Evolutionary conservation across 30 jellyfish, hydroid and myxozoan species (phyloP), one percentile per base, ranked within the genome.

Genomic region (Pseudorhiza aurosa): DNA sequence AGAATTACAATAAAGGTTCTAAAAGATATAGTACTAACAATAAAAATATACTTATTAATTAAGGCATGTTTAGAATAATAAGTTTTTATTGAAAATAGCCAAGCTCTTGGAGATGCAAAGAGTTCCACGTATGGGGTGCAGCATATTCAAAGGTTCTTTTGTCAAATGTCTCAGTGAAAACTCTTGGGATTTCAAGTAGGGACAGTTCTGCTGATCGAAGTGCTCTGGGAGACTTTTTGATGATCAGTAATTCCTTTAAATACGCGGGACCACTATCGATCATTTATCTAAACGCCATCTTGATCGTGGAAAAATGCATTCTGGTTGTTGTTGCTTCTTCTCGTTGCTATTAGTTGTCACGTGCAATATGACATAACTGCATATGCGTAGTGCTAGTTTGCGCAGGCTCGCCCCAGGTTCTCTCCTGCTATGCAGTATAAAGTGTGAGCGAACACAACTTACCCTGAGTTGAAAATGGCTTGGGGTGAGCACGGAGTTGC

Each of bases 201-300:
- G 82, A 68, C 12, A 37, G 82, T 67, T 68, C 82, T 68, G 82
- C 36, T 45, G 84, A 70, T 70, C 70, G 71, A 70, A 70, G 84
- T 17, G 70, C 14, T 49, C 69, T 45, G 57, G 71, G 70, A 70
- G 84, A 53, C 46, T 70, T 70, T 53, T 50, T 73, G 53, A 43
- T 73, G 45, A 73, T 73, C 86, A 73, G 53, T 53, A 73, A 33
- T 55, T 51, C 86, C 75, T 73, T 73, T 50, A 73, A 73, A 47
- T 73, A 73, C 50, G 75, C 75, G 19, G 75, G 75, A 32, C 75
- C 86, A 3, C 30, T 53, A 73, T 73, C 36, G 86, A 49, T 53
- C 60, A 73, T 50, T 43, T 69, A 75, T 33, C 36, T 75, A 56
- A 21, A 58, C 75, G 46, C 62, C n/a, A 47, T n/a, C n/a, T n/a